Evolutionary conservation across 37 sponge, comb jelly and placozoan species (phyloP).

Genomic region (Petrosia ficiformis): DNA sequence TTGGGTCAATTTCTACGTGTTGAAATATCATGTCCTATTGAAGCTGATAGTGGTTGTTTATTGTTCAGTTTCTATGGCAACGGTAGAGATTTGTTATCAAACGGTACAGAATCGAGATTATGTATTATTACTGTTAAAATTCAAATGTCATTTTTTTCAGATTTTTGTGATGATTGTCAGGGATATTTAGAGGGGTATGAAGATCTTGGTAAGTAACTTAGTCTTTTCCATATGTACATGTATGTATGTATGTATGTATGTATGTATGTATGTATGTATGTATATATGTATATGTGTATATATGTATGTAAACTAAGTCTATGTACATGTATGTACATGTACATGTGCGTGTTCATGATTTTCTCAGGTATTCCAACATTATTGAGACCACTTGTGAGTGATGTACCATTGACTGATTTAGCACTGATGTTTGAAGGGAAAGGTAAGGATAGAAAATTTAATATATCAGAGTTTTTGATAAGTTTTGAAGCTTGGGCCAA

Average conservation of each 20-base stretch:
- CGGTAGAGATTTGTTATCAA: too few species aligned
- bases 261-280: too few species aligned
- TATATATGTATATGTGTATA: too few species aligned
- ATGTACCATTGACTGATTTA: neutral
- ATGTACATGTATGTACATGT: too few species aligned
- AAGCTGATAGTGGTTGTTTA: neutral
- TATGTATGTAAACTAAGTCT: too few species aligned
- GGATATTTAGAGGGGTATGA: neutral
- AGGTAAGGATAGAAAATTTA: slow-evolving; percentile 3
- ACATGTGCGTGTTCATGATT: too few species aligned
- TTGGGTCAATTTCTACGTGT: neutral
- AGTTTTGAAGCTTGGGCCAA: neutral
- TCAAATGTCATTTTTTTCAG: neutral
- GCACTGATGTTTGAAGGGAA: slow-evolving; percentile 9
- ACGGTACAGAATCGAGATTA: neutral
- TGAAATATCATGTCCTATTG: neutral
- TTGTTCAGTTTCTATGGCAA: neutral
- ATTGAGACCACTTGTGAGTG: neutral
- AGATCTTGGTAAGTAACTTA: slow-evolving; percentile 12
- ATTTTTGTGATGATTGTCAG: neutral
- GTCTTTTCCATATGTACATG: neutral
- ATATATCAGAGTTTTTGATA: too few species aligned
- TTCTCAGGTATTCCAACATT: slow-evolving; percentile 10
- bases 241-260: too few species aligned
- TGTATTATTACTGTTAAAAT: neutral